Base-by-base conservation (phyloP, 1,140 invertebrate species). In the Latrodectus geometricus region DNA sequence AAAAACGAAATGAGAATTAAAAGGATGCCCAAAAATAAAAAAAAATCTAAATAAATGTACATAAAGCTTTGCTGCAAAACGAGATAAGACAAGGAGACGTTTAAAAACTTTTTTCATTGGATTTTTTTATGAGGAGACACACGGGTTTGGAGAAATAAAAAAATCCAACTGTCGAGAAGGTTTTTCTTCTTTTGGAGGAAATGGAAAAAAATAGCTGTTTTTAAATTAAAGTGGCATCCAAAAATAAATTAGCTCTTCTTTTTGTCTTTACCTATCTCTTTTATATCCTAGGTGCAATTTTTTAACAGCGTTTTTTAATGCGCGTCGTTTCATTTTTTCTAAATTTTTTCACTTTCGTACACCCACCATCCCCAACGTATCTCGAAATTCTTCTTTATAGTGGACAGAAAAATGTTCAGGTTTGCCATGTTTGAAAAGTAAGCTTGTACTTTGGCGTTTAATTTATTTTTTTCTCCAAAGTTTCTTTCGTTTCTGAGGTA, bases 141-240 rank as follows among this genome's bases (percentile, higher is more conserved):
- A 35, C 35, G 35, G 35, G 35, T 35, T 35, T 8, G 54, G 54
- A 0, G 54, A 61, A 61, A 17, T 61, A 61, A 49, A 80, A 70
- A 80, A 72, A 49, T 48, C 52, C 56, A 76, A 84, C 72, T 84
- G 81, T 84, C 81, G 56, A 65, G 56, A 65, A 84, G 83, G 54
- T 56, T 35, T 20, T 56, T 61, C 74, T 77, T 35, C 54, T 56
- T 73, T 77, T 72, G 83, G 75, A 85, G 54, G 54, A 14, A 17
- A 61, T 17, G 54, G 54, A 61, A 61, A 61, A 85, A 85, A 85
- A 85, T 68, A 73, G 83, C 83, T 77, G 83, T 85, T 85, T 85
- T 85, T 85, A 85, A 85, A 85, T 85, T 85, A 85, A 85, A 85
- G 83, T 85, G 74, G 83, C 83, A 85, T 85, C 83, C 74, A 85